Conservation (phyloP, 1,140 invertebrate species). For the Lucilia cuprina region DNA sequence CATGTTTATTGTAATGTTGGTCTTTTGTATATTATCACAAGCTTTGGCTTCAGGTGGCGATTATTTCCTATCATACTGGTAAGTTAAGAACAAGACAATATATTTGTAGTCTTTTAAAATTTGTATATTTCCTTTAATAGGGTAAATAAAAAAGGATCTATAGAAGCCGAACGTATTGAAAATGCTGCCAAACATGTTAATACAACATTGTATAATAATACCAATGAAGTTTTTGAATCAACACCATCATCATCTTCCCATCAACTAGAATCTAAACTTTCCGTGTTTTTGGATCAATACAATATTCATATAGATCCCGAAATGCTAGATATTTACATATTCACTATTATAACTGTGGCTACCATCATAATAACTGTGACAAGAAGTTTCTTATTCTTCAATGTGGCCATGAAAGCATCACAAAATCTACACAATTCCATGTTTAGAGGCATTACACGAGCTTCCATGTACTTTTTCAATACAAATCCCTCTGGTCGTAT, state of each 20-base stretch:
- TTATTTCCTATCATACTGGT: constrained; percentile 75
- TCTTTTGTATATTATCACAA: constrained; percentile 68
- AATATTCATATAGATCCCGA: constrained; percentile 50
- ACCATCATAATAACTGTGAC: constrained; percentile 69
- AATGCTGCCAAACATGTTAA: not conserved
- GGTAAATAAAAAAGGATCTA: constrained; percentile 53
- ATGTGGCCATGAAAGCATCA: constrained; percentile 76
- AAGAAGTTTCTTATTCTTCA: constrained; percentile 72
- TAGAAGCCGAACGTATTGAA: constrained; percentile 8
- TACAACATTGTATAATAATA: not conserved
- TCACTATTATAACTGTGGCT: constrained; percentile 68
- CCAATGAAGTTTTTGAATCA: constrained; percentile 19
- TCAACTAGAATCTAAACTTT: constrained; percentile 42
- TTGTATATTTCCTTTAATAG: constrained; percentile 63
- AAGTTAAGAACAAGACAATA: constrained; percentile 42
- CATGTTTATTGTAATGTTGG: constrained; percentile 60
- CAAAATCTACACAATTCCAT: constrained; percentile 78
- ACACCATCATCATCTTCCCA: not conserved
- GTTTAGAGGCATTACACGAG: constrained; percentile 76
- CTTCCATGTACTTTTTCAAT: constrained; percentile 85
- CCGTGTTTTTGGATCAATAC: constrained; percentile 43
- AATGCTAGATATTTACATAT: constrained; percentile 59
- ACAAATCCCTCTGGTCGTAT: constrained; percentile 78
- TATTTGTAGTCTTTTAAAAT: not conserved
- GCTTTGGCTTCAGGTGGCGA: constrained; percentile 71